Conservation (phyloP, 92 coral and sea anemone species). For the Montipora capitata region DNA sequence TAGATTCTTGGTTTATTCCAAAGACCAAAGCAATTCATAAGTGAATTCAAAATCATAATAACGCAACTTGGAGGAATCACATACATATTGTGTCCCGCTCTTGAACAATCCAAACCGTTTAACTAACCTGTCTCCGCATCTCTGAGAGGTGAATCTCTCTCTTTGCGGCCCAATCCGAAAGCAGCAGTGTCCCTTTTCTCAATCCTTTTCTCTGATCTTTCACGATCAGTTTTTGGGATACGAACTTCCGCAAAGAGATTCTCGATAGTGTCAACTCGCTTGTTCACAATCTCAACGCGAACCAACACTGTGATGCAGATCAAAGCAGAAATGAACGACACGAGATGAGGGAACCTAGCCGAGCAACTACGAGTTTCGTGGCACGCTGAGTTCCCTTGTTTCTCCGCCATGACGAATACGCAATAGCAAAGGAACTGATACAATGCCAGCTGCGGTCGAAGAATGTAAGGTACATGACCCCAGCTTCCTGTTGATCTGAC, state of each 20-base stretch:
- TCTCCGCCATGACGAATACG: not conserved
- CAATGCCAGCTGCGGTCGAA: too few species aligned
- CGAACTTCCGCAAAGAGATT: conserved; percentile 7
- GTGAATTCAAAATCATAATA: too few species aligned
- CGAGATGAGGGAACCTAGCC: conserved; percentile 6
- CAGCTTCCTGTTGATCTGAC: too few species aligned
- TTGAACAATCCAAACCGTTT: not conserved
- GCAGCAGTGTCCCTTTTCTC: not conserved
- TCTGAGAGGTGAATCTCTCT: not conserved
- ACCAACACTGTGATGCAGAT: conserved; percentile 32
- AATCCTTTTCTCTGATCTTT: not conserved
- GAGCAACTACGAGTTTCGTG: conserved; percentile 6
- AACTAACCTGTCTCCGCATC: not conserved
- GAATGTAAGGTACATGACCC: too few species aligned
- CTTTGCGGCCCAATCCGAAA: not conserved
- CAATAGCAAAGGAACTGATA: too few species aligned
- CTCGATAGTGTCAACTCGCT: conserved; percentile 17
- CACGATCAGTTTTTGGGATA: not conserved
- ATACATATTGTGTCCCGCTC: too few species aligned
- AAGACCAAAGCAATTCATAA: too few species aligned
- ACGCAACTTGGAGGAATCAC: too few species aligned
- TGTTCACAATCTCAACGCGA: conserved; percentile 35
- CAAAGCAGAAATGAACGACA: conserved; percentile 23
- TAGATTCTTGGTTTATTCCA: too few species aligned
- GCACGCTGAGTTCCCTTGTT: not conserved